Conservation (phyloP, 1,140 invertebrate genomes). For the Archegozetes longisetosus region DNA sequence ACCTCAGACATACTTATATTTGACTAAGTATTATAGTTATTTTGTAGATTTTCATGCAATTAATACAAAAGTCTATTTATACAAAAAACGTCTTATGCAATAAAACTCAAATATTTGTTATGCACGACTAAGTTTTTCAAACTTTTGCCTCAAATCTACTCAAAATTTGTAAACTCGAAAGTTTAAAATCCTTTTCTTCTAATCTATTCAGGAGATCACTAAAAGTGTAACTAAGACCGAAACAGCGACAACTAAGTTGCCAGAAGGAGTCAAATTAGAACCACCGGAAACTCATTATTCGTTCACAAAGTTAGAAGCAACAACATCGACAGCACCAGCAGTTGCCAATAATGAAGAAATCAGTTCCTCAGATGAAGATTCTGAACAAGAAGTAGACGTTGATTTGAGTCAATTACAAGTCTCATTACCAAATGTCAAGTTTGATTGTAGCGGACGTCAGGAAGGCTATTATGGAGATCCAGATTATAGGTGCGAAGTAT, state of each 20-base stretch:
- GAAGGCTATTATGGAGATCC: slow-evolving; percentile 24
- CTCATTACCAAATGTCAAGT: slow-evolving; percentile 21
- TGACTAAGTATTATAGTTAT: too few species aligned
- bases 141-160: not conserved
- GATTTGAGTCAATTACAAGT: slow-evolving; percentile 8
- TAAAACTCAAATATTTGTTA: too few species aligned
- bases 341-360: not conserved
- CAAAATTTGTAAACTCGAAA: not conserved
- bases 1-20: too few species aligned
- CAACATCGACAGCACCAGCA: not conserved
- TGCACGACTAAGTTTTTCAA: too few species aligned
- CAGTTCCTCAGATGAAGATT: too few species aligned
- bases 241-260: not conserved
- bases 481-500: slow-evolving; percentile 24
- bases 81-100: too few species aligned
- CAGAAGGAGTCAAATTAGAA: not conserved
- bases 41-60: too few species aligned
- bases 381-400: not conserved
- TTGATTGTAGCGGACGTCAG: slow-evolving; percentile 20
- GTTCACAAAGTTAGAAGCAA: too few species aligned
- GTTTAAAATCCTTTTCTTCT: too few species aligned
- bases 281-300: too few species aligned
- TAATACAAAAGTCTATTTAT: too few species aligned
- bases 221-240: not conserved
- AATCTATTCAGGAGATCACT: not conserved